Evolutionary conservation across 2,888 invertebrate genomes (phyloP).

Genomic region (Zele albiditarsus): DNA sequence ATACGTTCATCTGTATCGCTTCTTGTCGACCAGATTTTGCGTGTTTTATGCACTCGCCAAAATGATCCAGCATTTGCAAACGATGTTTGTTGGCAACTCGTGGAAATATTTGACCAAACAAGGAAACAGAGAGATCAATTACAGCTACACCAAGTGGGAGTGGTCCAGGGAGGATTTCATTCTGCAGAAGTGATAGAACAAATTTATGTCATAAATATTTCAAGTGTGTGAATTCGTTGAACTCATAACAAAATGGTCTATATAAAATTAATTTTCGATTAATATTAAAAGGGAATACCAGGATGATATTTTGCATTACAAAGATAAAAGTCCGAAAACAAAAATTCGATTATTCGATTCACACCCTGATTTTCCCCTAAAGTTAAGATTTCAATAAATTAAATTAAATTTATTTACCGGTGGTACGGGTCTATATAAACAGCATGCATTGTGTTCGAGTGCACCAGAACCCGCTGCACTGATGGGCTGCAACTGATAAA

Average conservation of each 20-base stretch:
- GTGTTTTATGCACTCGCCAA: conserved; percentile 94
- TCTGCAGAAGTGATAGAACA: conserved; percentile 66
- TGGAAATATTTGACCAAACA: conserved; percentile 96
- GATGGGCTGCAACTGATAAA: conserved; percentile 88
- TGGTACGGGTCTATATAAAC: conserved; percentile 84
- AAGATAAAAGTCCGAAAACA: no score
- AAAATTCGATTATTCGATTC: no score
- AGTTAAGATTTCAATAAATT: conserved; percentile 8
- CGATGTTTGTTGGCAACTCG: conserved; percentile 96
- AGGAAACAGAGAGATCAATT: conserved; percentile 92
- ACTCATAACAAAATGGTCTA: background rate
- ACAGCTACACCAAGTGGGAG: conserved; percentile 96
- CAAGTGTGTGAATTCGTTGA: background rate
- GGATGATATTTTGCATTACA: no score
- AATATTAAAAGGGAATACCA: no score
- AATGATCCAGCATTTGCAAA: conserved; percentile 97
- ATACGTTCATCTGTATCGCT: conserved; percentile 96
- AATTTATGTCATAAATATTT: background rate
- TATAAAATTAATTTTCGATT: background rate
- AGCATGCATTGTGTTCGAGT: conserved; percentile 96
- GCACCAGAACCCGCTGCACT: conserved; percentile 97
- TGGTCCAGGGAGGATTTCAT: conserved; percentile 81
- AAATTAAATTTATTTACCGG: conserved; percentile 70
- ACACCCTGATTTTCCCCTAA: no score
- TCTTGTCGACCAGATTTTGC: conserved; percentile 95